phyloP scores from a whole-genome alignment of 2,888 invertebrate genomes.

The Clunio marinus region DNA sequence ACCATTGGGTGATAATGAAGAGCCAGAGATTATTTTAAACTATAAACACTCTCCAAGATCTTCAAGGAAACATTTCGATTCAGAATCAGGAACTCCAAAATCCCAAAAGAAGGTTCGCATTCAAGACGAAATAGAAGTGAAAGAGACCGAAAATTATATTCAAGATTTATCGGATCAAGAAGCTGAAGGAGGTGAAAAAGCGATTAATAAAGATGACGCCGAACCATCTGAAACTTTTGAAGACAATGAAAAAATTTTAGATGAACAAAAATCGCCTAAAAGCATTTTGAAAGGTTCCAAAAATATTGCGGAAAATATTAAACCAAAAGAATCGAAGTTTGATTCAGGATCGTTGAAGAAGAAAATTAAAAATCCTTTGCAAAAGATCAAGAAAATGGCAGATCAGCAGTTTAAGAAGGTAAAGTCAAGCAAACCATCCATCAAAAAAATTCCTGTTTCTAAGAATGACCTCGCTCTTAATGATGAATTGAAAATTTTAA shows the following conservation, averaged over 20 bases:
- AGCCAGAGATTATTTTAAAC: conserved; percentile 50
- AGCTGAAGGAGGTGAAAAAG: conserved; percentile 27
- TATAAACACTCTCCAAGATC: conserved; percentile 41
- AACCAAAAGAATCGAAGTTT: conserved; percentile 40
- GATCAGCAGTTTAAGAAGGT: conserved; percentile 59
- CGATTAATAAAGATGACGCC: conserved; percentile 1
- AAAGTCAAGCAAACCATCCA: conserved; percentile 46
- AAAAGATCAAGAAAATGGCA: conserved; percentile 58
- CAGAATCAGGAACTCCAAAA: conserved; percentile 49
- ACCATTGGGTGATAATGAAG: conserved; percentile 53
- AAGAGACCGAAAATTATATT: conserved; percentile 50
- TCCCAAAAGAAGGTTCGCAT: conserved; percentile 51
- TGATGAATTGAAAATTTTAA: conserved; percentile 58
- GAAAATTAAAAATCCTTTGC: conserved; percentile 32
- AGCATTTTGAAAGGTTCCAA: conserved; percentile 57
- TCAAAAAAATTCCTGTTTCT: conserved; percentile 48
- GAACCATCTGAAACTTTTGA: neutral
- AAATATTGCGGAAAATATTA: conserved; percentile 42
- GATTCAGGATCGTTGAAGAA: conserved; percentile 40
- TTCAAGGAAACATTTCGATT: conserved; percentile 44
- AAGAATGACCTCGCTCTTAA: conserved; percentile 52
- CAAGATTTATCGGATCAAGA: conserved; percentile 50
- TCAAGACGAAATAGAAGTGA: conserved; percentile 50
- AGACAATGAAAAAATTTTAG: neutral
- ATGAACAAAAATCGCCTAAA: conserved; percentile 49